Evolutionary conservation across 1,140 invertebrate genomes (phyloP).

Genomic region (Amphibalanus amphitrite): DNA sequence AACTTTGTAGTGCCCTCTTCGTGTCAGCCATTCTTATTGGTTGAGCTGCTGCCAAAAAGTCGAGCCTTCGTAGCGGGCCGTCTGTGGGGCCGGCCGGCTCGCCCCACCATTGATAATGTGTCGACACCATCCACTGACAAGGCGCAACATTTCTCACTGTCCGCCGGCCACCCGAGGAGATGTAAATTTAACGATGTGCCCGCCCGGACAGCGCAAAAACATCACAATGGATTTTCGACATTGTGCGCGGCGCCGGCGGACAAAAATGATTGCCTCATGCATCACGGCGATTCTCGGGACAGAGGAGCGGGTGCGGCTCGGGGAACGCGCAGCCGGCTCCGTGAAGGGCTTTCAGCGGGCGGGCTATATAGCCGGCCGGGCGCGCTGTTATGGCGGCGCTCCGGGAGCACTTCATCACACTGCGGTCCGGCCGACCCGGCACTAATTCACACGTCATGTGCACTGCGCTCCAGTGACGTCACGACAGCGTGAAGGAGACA

Average conservation of each 20-base stretch:
- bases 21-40: background rate
- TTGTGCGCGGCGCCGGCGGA: background rate
- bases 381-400: too few relatives aligned
- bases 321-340: too few relatives aligned
- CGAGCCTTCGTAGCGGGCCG: background rate
- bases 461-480: too few relatives aligned
- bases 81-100: too few relatives aligned
- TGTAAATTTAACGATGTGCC: background rate
- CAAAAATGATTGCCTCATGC: background rate
- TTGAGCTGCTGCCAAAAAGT: background rate
- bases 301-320: too few relatives aligned
- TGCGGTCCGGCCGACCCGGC: too few relatives aligned
- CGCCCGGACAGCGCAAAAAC: background rate
- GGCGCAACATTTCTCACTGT: background rate
- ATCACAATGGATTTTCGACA: background rate
- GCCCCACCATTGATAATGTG: background rate
- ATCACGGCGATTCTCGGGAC: background rate
- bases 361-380: too few relatives aligned
- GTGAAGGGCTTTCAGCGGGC: too few relatives aligned
- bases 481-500: too few relatives aligned
- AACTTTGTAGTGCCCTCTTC: background rate
- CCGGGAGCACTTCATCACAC: too few relatives aligned
- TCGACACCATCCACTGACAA: background rate
- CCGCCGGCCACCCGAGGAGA: background rate
- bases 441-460: too few relatives aligned